phyloP scores from a whole-genome alignment of 2,797 vertebrate species.

The Fistularia commersonii region DNA sequence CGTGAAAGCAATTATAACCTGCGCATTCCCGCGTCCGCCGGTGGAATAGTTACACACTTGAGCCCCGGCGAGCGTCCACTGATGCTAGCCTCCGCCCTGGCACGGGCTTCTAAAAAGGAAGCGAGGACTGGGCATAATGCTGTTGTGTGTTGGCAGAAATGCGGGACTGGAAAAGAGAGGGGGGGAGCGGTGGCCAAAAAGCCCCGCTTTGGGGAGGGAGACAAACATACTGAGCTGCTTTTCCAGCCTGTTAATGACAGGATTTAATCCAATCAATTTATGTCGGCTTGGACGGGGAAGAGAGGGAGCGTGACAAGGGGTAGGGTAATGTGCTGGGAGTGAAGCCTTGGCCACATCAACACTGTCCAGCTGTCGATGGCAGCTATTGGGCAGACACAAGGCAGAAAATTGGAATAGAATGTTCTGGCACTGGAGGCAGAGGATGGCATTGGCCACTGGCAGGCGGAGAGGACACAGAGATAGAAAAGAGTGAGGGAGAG shows the following conservation, averaged over 20 bases:
- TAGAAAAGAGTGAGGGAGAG: conserved; percentile 47
- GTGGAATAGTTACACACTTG: conserved; percentile 56
- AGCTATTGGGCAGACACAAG: conserved; percentile 69
- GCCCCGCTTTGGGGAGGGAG: conserved; percentile 64
- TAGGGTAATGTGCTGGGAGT: conserved; percentile 72
- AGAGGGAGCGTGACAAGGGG: conserved; percentile 73
- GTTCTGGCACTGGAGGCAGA: conserved; percentile 67
- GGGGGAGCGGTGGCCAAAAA: conserved; percentile 63
- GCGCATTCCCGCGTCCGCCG: conserved; percentile 20
- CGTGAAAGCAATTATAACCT: conserved; percentile 51
- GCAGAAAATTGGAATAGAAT: conserved; percentile 78
- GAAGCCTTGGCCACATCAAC: conserved; percentile 70
- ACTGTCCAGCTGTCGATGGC: conserved; percentile 75
- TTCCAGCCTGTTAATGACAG: conserved; percentile 79
- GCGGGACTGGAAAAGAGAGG: conserved; percentile 66
- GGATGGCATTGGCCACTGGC: conserved; percentile 73
- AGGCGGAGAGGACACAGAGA: conserved; percentile 57
- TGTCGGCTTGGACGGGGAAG: conserved; percentile 72
- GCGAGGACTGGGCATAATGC: conserved; percentile 64
- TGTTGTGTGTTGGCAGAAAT: conserved; percentile 66
- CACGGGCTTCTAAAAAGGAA: conserved; percentile 51
- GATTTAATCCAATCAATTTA: conserved; percentile 80
- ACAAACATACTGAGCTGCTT: conserved; percentile 77
- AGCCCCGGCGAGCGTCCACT: conserved; percentile 59
- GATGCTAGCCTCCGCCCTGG: conserved; percentile 59